Evolutionary conservation across 2,888 invertebrate genomes (phyloP), one percentile per base, ranked within the genome.

Genomic region (Polyommatus iphigenia): DNA sequence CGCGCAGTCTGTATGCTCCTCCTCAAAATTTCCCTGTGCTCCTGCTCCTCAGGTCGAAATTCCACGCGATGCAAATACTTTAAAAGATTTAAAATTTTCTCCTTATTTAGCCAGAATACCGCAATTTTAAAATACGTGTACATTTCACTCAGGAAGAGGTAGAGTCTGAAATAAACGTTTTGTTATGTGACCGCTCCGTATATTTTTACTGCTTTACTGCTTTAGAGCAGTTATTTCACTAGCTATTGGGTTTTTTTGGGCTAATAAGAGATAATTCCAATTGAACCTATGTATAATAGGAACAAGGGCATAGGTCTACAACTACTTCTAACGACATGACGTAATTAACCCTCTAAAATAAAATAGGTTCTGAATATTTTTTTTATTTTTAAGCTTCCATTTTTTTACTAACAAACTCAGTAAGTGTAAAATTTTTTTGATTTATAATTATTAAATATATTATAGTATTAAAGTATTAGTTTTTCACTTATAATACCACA

Each of bases 121-220:
- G 88, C 87, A 36, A 94, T 83, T 85, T 94, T 94, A 81, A 94
- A 89, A 82, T 92, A 94, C 7, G 94, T 94, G 80, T 94, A 94
- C 89, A 94, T 93, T 85, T 94, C 94, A 81, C 94, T 94, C 46
- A 94, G 87, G 81, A 94, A 94, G 81, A 94, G 87, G 82, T 94
- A 94, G 62, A 94, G 84, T 62, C 94, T 94, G 88, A 75, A 90
- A 90, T 80, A 81, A 76, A 77, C 76, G 59, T 67, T 46, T 62
- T 59, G 29, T 75, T 75, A 54, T 75, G 24, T 54, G 50, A 15
- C 36, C 10, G 36, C 67, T 32, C 18, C 13, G 29, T 10, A 29
- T 29, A 15, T 20, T 67, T 67, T 67, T 67, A 67, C 29, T 32
- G 24, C 24, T 24, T 20, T n/a, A 59, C n/a, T 10, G 54, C 54